These are phyloP conservation scores for Micropoecilia bifurca DNA, from an alignment of 2,797 vertebrate species.

Conservation along the genomic window DNA sequence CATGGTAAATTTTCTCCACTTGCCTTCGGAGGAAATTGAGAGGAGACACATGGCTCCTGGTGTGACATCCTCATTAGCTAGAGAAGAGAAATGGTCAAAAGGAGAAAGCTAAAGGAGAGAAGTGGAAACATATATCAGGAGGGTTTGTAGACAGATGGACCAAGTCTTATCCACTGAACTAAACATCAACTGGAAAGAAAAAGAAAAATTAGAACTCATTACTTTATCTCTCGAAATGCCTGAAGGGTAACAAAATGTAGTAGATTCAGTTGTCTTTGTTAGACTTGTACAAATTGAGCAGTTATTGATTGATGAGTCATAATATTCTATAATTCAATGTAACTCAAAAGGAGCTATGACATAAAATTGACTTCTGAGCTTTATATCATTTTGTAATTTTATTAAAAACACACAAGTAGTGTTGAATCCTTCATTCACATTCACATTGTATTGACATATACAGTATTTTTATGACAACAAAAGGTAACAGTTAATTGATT, in stretches of 20 bases:
- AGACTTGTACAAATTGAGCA: neutral
- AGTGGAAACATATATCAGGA: constrained; percentile 36
- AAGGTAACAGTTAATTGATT: too few species aligned
- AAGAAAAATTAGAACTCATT: constrained; percentile 47
- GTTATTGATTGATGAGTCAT: neutral
- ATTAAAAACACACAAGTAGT: too few species aligned
- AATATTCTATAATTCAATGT: neutral
- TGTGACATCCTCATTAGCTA: constrained; percentile 71
- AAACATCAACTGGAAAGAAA: constrained; percentile 44
- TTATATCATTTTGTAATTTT: too few species aligned
- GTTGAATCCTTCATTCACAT: too few species aligned
- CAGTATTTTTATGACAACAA: too few species aligned
- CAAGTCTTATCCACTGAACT: constrained; percentile 43
- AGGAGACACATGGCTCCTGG: constrained; percentile 55
- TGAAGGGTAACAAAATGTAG: constrained; percentile 10
- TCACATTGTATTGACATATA: too few species aligned
- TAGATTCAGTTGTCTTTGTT: constrained; percentile 23
- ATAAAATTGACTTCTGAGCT: too few species aligned
- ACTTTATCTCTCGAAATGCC: constrained; percentile 32
- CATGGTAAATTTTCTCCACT: constrained; percentile 61
- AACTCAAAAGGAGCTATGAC: neutral
- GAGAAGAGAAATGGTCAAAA: constrained; percentile 60
- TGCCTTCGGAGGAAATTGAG: constrained; percentile 38
- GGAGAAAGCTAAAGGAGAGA: constrained; percentile 28
- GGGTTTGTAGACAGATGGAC: constrained; percentile 61